Evolutionary conservation across 2,113 vertebrate species (phyloP).

Genomic region (Sporophila hypoxantha): DNA sequence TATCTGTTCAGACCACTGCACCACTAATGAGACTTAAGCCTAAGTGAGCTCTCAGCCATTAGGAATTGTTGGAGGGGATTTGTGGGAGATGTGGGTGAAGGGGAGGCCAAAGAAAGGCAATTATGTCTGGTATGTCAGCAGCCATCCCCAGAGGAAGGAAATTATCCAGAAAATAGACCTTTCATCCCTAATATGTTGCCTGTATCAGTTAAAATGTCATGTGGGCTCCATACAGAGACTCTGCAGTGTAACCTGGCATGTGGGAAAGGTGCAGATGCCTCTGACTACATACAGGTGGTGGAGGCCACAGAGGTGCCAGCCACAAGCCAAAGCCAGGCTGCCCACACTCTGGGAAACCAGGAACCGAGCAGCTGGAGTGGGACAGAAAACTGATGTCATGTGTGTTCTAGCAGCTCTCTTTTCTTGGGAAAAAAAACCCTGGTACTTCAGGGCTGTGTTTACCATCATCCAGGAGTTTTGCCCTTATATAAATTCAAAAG

Average conservation of each 20-base stretch:
- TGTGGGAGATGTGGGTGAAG: not conserved
- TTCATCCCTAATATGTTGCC: not conserved
- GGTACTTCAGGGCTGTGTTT: not conserved
- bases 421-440: not conserved
- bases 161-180: not conserved
- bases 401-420: not conserved
- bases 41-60: not conserved
- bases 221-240: not conserved
- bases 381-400: not conserved
- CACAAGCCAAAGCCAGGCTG: not conserved
- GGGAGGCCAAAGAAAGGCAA: not conserved
- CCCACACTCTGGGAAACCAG: not conserved
- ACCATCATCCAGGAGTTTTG: not conserved
- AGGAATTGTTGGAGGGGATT: not conserved
- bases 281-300: not conserved
- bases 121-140: not conserved
- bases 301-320: not conserved
- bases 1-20: not conserved
- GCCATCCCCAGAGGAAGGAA: not conserved
- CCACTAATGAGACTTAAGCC: not conserved
- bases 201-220: not conserved
- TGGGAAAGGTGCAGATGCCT: not conserved
- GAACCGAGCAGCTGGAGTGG: not conserved
- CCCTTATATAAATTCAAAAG: not conserved
- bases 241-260: fast-evolving